phyloP scores from a whole-genome alignment of 1,140 invertebrate species.

The Akabosia matsudoensis region DNA sequence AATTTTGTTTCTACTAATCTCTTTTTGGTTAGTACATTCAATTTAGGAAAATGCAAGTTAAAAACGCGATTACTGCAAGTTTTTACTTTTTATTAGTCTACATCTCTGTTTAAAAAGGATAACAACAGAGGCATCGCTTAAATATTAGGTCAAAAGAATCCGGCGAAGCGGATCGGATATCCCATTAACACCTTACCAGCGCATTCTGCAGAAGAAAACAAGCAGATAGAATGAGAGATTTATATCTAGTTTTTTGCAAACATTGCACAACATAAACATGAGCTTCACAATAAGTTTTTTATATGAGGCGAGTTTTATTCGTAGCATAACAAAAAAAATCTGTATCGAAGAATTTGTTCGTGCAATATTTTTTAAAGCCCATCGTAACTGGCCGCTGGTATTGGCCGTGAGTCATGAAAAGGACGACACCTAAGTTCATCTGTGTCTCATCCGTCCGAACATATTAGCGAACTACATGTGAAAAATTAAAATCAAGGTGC shows the following conservation, averaged over 20 bases:
- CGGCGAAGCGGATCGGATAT: slow-evolving; percentile 32
- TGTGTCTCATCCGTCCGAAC: no score
- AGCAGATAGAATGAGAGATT: background rate
- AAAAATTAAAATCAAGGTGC: no score
- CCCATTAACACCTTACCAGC: slow-evolving; percentile 13
- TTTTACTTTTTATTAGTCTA: background rate
- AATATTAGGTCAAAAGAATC: slow-evolving; percentile 28
- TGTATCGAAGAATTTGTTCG: background rate
- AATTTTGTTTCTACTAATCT: no score
- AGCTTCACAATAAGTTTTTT: background rate
- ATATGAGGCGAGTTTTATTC: background rate
- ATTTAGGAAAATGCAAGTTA: no score
- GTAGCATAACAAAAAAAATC: slow-evolving; percentile 12
- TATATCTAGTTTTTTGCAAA: background rate
- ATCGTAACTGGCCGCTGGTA: background rate
- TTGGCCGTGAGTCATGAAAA: no score
- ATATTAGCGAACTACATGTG: no score
- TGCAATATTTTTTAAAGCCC: background rate
- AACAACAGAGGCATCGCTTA: background rate
- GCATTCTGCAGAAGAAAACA: background rate
- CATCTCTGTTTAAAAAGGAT: slow-evolving; percentile 4
- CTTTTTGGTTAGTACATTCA: no score
- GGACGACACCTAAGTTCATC: no score
- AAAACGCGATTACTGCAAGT: background rate
- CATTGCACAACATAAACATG: slow-evolving; percentile 13